phyloP scores from a whole-genome alignment of 1,140 invertebrate species.

The Phymorhynchus buccinoides region DNA sequence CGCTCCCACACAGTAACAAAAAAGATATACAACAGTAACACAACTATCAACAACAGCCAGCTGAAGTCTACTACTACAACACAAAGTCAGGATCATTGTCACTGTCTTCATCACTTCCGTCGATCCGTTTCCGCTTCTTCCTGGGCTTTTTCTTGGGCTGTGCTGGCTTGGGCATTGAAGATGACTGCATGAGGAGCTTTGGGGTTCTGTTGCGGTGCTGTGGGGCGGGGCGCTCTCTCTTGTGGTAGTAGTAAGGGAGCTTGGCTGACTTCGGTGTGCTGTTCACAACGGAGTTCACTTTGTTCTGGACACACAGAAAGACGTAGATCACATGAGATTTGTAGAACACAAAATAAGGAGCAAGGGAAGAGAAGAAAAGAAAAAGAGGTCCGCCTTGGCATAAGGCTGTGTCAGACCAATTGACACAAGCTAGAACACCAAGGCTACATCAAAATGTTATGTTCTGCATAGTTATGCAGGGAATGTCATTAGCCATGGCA shows the following conservation, averaged over 20 bases:
- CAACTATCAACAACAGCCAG: constrained; percentile 25
- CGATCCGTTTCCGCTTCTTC: constrained; percentile 60
- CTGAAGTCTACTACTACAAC: constrained; percentile 46
- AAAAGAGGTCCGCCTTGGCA: no score
- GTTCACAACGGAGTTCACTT: constrained; percentile 24
- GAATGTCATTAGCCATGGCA: no score
- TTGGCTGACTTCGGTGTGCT: constrained; percentile 39
- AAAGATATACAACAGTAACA: constrained; percentile 16
- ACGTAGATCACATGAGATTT: no score
- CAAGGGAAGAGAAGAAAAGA: no score
- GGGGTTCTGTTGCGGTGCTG: constrained; percentile 44
- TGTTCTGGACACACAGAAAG: constrained; percentile 39
- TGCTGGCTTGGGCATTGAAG: constrained; percentile 48
- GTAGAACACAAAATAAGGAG: no score
- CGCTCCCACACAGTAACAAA: no score
- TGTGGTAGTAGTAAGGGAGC: constrained; percentile 33
- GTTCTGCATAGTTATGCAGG: no score
- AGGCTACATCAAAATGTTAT: no score
- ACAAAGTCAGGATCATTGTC: constrained; percentile 69
- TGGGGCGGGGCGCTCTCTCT: constrained; percentile 44
- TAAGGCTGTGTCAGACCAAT: no score
- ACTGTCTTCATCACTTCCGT: constrained; percentile 64
- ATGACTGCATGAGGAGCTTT: constrained; percentile 36
- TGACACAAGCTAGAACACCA: no score
- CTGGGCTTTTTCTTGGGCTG: constrained; percentile 59